Base-by-base conservation (phyloP, 2,888 invertebrate genomes). In the Lasius fuliginosus region DNA sequence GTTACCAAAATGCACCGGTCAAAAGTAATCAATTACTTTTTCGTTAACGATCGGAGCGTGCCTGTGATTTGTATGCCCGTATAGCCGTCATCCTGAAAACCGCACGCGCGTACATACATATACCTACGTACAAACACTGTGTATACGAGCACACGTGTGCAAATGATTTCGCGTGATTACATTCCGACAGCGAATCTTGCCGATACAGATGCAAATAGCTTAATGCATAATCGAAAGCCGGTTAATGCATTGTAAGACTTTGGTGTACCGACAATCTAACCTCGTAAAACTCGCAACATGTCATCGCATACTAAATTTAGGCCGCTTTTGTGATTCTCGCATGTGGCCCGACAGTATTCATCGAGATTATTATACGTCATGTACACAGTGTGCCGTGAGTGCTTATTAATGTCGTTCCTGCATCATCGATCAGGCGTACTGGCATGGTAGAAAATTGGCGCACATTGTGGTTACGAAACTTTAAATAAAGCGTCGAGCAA, bases 21-120 rank as follows among this genome's bases (percentile, higher is more conserved):
- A 90, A 90, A 92, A 91, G 88, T 91, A 90, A 91, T 92, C 89
- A 90, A 92, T 92, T 92, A 92, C 89, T 90, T 89, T 53, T 89
- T 85, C 85, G 82, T 74, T 83, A 89, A 87, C 91, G 87, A 86
- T 86, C 87, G 86, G 71, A 62, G 73, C 67, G 75, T 56, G 82
- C 27, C 62, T 73, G 73, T 79, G 84, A 77, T 75, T 79, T 77
- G 30, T 53, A 69, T 40, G 53, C 68, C 18, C 60, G 33, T 23
- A 65, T 53, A 27, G 36, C 58, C 74, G 46, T 74, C 79, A 60
- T 71, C 40, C 23, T 33, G 60, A 71, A 79, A 79, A 77, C 74
- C 46, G 60, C 60, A 60, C 60, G 23, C 56, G 30, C n/a, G 15
- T 42, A 18, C 27, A 30, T 36, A n/a, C 3, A 40, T 30, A 56